A percentile compares a stretch with the other conserved stretches of the same genome.
Evolutionary conservation across 1,140 invertebrate species (phyloP).

Genomic region (Temnothorax curvispinosus): DNA sequence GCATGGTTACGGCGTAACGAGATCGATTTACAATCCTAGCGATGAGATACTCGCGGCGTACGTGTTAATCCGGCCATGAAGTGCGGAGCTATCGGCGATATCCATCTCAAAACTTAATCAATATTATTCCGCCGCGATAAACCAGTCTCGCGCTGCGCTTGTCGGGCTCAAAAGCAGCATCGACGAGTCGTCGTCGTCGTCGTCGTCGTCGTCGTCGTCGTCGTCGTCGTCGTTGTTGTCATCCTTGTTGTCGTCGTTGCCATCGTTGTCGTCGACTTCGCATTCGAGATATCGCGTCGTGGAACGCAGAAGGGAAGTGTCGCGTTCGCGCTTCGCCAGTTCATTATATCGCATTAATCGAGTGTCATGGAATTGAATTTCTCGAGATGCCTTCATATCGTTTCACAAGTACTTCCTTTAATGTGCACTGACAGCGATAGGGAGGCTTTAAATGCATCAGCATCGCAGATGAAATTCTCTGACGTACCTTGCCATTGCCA

Average conservation of each 20-base stretch:
- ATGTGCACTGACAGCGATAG: conserved; percentile 30
- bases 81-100: conserved; percentile 16
- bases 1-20: conserved; percentile 14
- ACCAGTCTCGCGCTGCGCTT: conserved; percentile 48
- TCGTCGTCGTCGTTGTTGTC: conserved; percentile 6
- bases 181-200: conserved; percentile 10
- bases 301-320: conserved; percentile 34
- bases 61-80: conserved; percentile 55
- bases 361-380: conserved; percentile 57
- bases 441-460: conserved; percentile 7
- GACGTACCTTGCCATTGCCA: not conserved
- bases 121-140: conserved; percentile 54
- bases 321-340: conserved; percentile 43
- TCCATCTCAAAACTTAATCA: conserved; percentile 48
- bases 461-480: not conserved
- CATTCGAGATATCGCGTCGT: conserved; percentile 28
- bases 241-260: not conserved
- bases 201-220: no score
- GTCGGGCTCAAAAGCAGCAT: conserved; percentile 14
- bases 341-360: conserved; percentile 65
- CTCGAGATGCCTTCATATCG: conserved; percentile 27
- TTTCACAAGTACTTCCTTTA: conserved; percentile 34
- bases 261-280: conserved; percentile 2
- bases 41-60: conserved; percentile 38
- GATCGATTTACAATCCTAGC: conserved; percentile 40